Conservation (phyloP, 2,113 vertebrate species). For the Tapirus terrestris region DNA sequence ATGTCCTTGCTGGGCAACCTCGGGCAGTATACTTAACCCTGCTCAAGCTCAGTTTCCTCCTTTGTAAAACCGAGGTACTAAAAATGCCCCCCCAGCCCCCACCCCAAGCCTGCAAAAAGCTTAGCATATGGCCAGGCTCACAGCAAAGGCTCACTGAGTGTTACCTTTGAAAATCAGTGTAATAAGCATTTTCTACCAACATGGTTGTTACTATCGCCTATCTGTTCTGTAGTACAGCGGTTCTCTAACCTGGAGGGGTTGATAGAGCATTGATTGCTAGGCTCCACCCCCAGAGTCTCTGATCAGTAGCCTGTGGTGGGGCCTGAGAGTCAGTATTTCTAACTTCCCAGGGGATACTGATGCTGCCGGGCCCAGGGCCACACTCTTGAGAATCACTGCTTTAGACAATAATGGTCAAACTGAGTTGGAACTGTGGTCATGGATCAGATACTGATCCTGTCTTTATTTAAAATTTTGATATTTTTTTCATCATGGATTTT, state of each 20-base stretch:
- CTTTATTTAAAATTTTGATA: neutral
- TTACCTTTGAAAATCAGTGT: neutral
- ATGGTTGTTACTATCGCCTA: neutral
- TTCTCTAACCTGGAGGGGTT: neutral
- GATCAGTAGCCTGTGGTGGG: neutral
- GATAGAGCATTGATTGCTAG: neutral
- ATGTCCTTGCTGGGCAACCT: neutral
- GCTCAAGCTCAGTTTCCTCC: neutral
- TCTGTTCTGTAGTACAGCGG: neutral
- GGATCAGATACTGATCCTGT: neutral
- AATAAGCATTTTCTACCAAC: neutral
- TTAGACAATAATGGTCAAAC: neutral
- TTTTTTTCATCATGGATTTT: neutral
- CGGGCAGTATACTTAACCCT: neutral
- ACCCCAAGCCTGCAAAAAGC: fast-evolving
- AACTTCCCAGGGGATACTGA: neutral
- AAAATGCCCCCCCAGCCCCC: neutral
- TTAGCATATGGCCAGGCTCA: neutral
- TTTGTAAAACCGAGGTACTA: neutral
- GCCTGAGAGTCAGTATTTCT: neutral
- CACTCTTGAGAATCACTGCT: neutral
- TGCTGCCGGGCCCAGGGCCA: neutral
- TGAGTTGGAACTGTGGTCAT: neutral
- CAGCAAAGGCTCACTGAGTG: neutral
- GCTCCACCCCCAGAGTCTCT: too few relatives aligned